These are phyloP conservation scores for Carabus problematicus DNA, from an alignment of 2,888 invertebrate genomes.

Conservation along the genomic window DNA sequence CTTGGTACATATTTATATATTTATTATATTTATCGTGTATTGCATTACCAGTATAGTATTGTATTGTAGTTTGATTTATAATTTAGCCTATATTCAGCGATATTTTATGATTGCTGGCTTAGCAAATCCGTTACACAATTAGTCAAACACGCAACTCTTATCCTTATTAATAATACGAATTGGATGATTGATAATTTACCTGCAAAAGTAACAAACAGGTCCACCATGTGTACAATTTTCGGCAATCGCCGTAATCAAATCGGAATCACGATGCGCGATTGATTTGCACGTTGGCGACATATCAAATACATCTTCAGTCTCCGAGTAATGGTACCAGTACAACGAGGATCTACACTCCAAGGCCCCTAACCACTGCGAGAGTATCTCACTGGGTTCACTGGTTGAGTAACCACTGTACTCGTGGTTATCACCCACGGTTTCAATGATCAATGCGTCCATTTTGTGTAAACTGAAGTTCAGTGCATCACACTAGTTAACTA, in stretches of 20 bases:
- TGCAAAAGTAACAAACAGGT: conserved; percentile 60
- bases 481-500: no score
- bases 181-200: conserved; percentile 50
- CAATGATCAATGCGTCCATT: conserved; percentile 23
- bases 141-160: no score
- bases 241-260: conserved; percentile 57
- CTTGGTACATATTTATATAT: no score
- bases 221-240: conserved; percentile 57
- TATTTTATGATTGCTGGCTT: no score
- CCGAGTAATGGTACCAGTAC: conserved; percentile 56
- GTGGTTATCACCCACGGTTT: conserved; percentile 3
- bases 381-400: conserved; percentile 10
- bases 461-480: not conserved
- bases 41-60: no score
- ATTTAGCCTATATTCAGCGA: no score
- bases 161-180: no score
- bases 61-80: no score
- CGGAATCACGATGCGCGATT: conserved; percentile 59
- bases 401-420: not conserved
- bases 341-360: conserved; percentile 55
- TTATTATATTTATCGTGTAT: no score
- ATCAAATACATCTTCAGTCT: conserved; percentile 44
- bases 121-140: no score
- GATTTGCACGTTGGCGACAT: conserved; percentile 54
- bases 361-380: conserved; percentile 56